A percentile compares a stretch with the other conserved stretches of the same genome.
These are phyloP conservation scores for Hylomyscus alleni DNA, from an alignment of 2,797 vertebrate genomes.

Conservation along the genomic window DNA sequence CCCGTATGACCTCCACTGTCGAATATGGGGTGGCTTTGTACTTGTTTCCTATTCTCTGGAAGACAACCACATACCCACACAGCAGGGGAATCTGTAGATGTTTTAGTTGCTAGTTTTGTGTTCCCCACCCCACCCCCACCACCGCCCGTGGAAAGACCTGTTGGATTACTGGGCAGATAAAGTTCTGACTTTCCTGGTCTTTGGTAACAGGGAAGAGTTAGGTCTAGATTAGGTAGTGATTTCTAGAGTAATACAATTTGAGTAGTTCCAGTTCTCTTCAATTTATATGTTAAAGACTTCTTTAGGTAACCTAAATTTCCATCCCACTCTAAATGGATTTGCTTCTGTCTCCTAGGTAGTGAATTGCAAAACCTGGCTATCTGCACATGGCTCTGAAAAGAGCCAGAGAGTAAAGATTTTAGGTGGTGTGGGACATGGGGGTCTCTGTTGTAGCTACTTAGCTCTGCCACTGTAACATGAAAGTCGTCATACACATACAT, in stretches of 20 bases:
- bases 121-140: not conserved
- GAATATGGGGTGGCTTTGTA: not conserved
- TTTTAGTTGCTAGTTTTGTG: not conserved
- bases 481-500: not conserved
- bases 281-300: not conserved
- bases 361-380: not conserved
- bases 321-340: not conserved
- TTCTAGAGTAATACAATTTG: not conserved
- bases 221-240: not conserved
- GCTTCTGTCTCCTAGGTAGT: not conserved
- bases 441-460: not conserved
- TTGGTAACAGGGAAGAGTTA: not conserved
- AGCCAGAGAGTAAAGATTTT: not conserved
- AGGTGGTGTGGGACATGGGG: not conserved
- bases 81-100: not conserved
- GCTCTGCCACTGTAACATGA: not conserved
- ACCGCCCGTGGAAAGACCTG: not conserved
- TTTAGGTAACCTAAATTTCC: conserved; percentile 46
- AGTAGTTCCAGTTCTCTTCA: conserved; percentile 9
- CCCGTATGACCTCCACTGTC: not conserved
- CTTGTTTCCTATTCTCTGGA: conserved; percentile 1
- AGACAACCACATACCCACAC: not conserved
- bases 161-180: not conserved
- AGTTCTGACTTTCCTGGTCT: not conserved
- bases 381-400: not conserved